phyloP scores from a whole-genome alignment of 2,888 invertebrate genomes.

The Hirtodrosophila alboralis region DNA sequence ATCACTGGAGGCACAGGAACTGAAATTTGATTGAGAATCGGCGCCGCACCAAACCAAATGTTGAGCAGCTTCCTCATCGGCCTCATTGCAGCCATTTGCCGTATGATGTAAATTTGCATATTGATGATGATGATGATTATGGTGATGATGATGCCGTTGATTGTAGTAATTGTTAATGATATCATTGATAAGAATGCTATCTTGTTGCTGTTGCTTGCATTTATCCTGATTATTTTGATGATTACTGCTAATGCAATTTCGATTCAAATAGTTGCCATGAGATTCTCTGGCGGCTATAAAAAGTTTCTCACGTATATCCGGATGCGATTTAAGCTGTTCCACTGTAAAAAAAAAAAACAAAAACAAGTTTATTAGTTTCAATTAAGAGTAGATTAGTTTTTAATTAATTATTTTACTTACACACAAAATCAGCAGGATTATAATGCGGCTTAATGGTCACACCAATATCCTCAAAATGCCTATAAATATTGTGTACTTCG shows the following conservation, averaged over 20 bases:
- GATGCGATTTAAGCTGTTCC: constrained; percentile 90
- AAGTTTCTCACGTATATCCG: constrained; percentile 88
- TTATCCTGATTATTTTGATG: constrained; percentile 37
- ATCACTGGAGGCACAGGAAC: constrained; percentile 86
- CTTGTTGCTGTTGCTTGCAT: constrained; percentile 59
- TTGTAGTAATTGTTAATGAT: constrained; percentile 80
- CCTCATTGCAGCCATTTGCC: constrained; percentile 56
- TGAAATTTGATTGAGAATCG: constrained; percentile 88
- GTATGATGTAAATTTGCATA: constrained; percentile 64
- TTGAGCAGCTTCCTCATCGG: constrained; percentile 84
- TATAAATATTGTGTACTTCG: constrained; percentile 88
- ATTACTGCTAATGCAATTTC: constrained; percentile 73
- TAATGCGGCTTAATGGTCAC: constrained; percentile 90
- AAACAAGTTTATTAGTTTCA: too few species aligned
- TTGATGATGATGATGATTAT: constrained; percentile 46
- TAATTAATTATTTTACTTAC: constrained; percentile 85
- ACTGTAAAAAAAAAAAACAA: too few species aligned
- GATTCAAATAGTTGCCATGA: constrained; percentile 84
- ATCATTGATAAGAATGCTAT: constrained; percentile 79
- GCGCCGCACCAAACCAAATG: constrained; percentile 86
- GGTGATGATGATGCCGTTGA: constrained; percentile 52
- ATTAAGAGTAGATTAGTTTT: not conserved
- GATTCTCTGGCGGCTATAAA: constrained; percentile 88
- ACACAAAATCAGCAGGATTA: constrained; percentile 93
- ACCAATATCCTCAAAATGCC: constrained; percentile 89